Conservation (phyloP, 2,888 invertebrate species). For the Tyria jacobaeae region DNA sequence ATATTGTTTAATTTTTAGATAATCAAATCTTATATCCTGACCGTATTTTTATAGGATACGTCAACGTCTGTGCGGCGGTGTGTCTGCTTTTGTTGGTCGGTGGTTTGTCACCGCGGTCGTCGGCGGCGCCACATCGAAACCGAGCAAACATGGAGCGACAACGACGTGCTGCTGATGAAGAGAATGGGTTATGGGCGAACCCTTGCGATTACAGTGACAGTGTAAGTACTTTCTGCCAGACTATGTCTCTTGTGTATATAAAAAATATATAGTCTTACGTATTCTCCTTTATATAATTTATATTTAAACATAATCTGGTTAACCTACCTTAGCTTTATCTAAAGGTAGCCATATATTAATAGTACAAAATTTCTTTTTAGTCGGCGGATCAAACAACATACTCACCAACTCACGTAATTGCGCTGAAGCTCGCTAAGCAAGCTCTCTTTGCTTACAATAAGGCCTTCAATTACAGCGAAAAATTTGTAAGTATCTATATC, state of each 20-base stretch:
- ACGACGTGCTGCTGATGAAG: conserved; percentile 60
- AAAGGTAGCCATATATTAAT: background rate
- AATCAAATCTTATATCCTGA: background rate
- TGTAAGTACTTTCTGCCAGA: conserved; percentile 45
- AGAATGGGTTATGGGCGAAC: conserved; percentile 73
- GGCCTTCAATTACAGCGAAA: conserved; percentile 68
- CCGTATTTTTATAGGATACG: conserved; percentile 69
- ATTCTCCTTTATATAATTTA: too few relatives aligned
- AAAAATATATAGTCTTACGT: too few relatives aligned
- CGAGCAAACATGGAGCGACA: conserved; percentile 68
- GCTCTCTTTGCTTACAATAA: conserved; percentile 43
- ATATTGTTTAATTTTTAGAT: background rate
- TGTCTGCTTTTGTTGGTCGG: conserved; percentile 78
- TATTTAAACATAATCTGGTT: too few relatives aligned
- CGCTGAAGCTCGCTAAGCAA: conserved; percentile 58
- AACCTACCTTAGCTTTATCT: too few relatives aligned
- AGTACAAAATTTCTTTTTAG: conserved; percentile 57
- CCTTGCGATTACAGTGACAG: conserved; percentile 73
- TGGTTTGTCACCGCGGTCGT: conserved; percentile 71
- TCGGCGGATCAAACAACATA: conserved; percentile 57
- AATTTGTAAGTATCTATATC: conserved; percentile 80
- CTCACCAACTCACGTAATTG: conserved; percentile 63
- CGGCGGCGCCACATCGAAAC: conserved; percentile 74
- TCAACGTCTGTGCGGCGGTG: conserved; percentile 82
- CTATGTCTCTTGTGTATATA: background rate